Evolutionary conservation across 1,140 invertebrate species (phyloP).

Genomic region (Philopotamus ludificatus): DNA sequence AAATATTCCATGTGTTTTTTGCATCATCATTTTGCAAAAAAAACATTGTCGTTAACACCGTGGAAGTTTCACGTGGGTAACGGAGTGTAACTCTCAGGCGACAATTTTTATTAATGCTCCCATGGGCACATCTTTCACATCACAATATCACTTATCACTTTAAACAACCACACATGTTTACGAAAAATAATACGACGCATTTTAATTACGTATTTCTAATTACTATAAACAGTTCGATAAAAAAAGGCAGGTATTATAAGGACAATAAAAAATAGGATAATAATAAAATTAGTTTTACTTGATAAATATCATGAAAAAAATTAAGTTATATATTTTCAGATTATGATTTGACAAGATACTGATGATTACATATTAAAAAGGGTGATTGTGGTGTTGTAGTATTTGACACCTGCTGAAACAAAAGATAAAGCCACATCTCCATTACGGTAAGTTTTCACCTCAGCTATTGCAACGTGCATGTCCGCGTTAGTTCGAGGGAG

Average conservation of each 20-base stretch:
- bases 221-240: too few species aligned
- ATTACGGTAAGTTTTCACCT: slow-evolving; percentile 11
- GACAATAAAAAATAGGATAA: too few species aligned
- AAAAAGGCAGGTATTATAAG: too few species aligned
- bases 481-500: slow-evolving; percentile 9
- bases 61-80: background rate
- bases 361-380: too few species aligned
- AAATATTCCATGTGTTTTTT: too few species aligned
- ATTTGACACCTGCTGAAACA: slow-evolving; percentile 16
- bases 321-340: too few species aligned
- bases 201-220: too few species aligned
- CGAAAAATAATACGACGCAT: too few species aligned
- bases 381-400: slow-evolving; percentile 8
- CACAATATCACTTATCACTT: background rate
- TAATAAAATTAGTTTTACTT: too few species aligned
- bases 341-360: too few species aligned
- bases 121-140: background rate
- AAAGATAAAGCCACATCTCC: slow-evolving; percentile 24
- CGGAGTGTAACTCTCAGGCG: background rate
- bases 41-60: background rate
- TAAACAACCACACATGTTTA: background rate
- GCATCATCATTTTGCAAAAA: too few species aligned
- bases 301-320: too few species aligned
- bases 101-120: background rate
- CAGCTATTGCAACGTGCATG: slow-evolving; percentile 12